Percentiles rank a stretch among this genome's conserved stretches.
Conservation (phyloP, 2,888 invertebrate genomes). For the Plagodis dolabraria region DNA sequence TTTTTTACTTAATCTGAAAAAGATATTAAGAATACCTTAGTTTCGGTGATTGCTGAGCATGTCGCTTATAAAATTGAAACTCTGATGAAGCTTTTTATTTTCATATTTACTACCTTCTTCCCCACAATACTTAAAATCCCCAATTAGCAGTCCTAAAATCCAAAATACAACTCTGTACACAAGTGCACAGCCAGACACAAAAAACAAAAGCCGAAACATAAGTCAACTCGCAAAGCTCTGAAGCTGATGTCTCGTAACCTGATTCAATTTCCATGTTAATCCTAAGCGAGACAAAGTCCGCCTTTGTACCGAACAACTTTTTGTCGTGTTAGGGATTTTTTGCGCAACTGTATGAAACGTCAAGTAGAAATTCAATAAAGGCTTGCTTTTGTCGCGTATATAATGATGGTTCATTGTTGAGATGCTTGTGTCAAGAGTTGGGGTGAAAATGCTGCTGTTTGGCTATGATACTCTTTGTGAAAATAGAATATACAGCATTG, state of each 20-base stretch:
- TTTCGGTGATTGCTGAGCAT: too few species aligned
- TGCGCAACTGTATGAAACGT: slow-evolving; percentile 39
- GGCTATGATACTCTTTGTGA: too few species aligned
- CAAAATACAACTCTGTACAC: slow-evolving; percentile 11
- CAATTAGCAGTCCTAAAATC: slow-evolving; percentile 21
- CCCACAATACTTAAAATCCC: not conserved
- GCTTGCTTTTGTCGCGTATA: slow-evolving; percentile 22
- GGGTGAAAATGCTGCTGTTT: slow-evolving; percentile 1
- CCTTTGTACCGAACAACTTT: slow-evolving; percentile 56
- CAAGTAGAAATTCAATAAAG: slow-evolving; percentile 35
- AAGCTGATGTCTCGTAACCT: slow-evolving; percentile 55
- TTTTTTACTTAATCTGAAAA: too few species aligned
- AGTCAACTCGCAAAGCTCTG: slow-evolving; percentile 22
- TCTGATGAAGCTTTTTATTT: too few species aligned
- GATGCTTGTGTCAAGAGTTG: slow-evolving; percentile 10
- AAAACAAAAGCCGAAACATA: slow-evolving; percentile 18
- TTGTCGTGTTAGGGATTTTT: slow-evolving; percentile 48
- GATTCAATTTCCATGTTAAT: slow-evolving; percentile 79
- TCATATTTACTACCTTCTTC: too few species aligned
- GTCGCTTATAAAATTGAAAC: too few species aligned
- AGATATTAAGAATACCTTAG: too few species aligned
- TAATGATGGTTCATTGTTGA: slow-evolving; percentile 19
- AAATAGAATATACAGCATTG: too few species aligned
- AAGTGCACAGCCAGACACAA: slow-evolving; percentile 15
- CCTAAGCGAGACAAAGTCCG: slow-evolving; percentile 57